Conservation (phyloP, 2,113 vertebrate species). For the Hypomesus transpacificus region DNA sequence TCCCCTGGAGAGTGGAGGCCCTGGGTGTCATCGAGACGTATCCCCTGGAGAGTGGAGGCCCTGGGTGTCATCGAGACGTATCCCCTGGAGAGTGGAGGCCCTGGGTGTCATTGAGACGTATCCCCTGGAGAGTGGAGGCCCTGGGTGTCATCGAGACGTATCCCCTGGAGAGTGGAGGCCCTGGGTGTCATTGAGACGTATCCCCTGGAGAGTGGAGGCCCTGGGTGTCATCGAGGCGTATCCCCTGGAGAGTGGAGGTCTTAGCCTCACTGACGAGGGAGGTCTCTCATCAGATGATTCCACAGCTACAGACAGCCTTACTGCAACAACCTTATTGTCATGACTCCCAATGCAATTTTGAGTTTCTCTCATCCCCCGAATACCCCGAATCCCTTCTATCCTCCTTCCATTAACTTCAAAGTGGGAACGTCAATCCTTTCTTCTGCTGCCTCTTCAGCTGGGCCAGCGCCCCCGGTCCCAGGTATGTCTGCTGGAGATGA, state of each 20-base stretch:
- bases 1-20: background rate
- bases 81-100: too few relatives aligned
- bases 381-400: slow-evolving; percentile 11
- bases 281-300: too few relatives aligned
- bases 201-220: background rate
- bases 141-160: too few relatives aligned
- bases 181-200: background rate
- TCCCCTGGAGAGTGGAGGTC: background rate
- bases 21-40: background rate
- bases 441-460: slow-evolving; percentile 33
- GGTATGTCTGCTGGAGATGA: slow-evolving; percentile 55
- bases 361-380: too few relatives aligned
- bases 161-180: background rate
- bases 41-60: background rate
- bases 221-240: too few relatives aligned
- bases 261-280: background rate
- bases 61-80: too few relatives aligned
- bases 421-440: slow-evolving; percentile 29
- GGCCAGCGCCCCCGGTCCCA: slow-evolving; percentile 47
- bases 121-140: too few relatives aligned
- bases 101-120: too few relatives aligned
- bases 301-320: too few relatives aligned
- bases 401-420: slow-evolving; percentile 60
- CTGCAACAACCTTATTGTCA: too few relatives aligned
- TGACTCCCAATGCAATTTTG: too few relatives aligned